Evolutionary conservation across 1,140 invertebrate species (phyloP), one percentile per base, ranked within the genome.

Genomic region (Caenorhabditis briggsae): DNA sequence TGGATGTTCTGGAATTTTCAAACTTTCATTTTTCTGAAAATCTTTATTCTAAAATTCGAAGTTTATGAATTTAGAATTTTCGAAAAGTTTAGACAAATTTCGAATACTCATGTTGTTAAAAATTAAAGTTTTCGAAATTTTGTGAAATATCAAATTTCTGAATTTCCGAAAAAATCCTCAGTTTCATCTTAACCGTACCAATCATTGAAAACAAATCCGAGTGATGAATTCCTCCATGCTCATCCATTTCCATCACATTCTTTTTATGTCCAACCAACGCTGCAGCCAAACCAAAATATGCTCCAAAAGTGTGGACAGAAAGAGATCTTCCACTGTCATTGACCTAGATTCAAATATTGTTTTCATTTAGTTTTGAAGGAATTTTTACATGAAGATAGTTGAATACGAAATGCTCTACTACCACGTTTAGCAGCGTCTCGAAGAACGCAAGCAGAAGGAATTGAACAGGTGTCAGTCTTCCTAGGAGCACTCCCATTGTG

Each of bases 151-250:
- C 33, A 33, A 33, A 33, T 33, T 1, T 33, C 33, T 33, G 33
- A 33, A 33, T 33, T 33, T 33, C 3, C 3, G 1, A 33, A 33
- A 33, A 33, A 33, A 33, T 33, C 33, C 33, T 33, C 0, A 33
- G 6, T 56, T 82, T 82, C 18, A 82, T 56, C 6, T 1, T 12
- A 56, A 46, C 82, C 41, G 0, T 33, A 93, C 93, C 93, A 70
- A 94, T 93, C 93, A 94, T 93, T 25, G 93, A 91, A 88, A 93
- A 93, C 8, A 93, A 59, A 88, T 94, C 93, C 0, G 93, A 93
- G 88, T 93, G 92, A 88, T 93, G 93, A 33, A 90, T 89, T 9
- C 92, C 87, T 2, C 91, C 91, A 83, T 93, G 92, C 58, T 93
- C 93, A 7, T 88, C 56, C n/a, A 89, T 88, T 41, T 90, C 88